These are phyloP conservation scores for Phoenoteleia sp. DNA, from an alignment of 2,888 invertebrate genomes.

Conservation along the genomic window DNA sequence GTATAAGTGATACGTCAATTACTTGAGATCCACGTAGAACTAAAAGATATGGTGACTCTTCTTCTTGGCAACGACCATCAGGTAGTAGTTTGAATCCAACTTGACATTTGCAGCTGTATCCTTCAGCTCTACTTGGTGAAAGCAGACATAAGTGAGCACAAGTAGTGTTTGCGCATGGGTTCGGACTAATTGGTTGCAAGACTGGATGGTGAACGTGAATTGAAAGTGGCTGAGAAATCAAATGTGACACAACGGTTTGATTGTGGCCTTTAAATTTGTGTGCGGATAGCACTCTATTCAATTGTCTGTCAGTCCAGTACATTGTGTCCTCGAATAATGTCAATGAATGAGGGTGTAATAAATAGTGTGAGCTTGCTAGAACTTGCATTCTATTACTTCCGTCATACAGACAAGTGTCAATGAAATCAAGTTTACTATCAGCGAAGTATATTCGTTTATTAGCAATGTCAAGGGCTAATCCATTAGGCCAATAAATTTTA, in stretches of 20 bases:
- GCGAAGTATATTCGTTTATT: conserved; percentile 98
- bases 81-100: conserved; percentile 92
- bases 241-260: conserved; percentile 97
- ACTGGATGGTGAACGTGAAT: conserved; percentile 98
- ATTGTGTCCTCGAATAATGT: conserved; percentile 98
- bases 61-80: conserved; percentile 93
- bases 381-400: conserved; percentile 97
- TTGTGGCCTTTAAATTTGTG: conserved; percentile 97
- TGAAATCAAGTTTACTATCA: conserved; percentile 98
- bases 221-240: conserved; percentile 97
- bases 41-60: conserved; percentile 96
- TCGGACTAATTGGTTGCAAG: conserved; percentile 93
- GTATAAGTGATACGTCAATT: conserved; percentile 93
- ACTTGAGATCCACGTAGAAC: conserved; percentile 96
- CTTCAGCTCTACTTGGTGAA: conserved; percentile 91
- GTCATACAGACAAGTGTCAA: conserved; percentile 99
- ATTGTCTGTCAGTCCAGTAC: conserved; percentile 98
- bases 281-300: conserved; percentile 96
- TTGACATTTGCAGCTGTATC: conserved; percentile 96
- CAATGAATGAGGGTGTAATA: conserved; percentile 98
- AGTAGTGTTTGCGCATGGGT: conserved; percentile 92
- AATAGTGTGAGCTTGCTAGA: conserved; percentile 95
- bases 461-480: conserved; percentile 97
- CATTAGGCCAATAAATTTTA: conserved; percentile 99
- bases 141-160: conserved; percentile 98